Evolutionary conservation across 2,797 vertebrate genomes (phyloP).

Genomic region (Carapus acus): DNA sequence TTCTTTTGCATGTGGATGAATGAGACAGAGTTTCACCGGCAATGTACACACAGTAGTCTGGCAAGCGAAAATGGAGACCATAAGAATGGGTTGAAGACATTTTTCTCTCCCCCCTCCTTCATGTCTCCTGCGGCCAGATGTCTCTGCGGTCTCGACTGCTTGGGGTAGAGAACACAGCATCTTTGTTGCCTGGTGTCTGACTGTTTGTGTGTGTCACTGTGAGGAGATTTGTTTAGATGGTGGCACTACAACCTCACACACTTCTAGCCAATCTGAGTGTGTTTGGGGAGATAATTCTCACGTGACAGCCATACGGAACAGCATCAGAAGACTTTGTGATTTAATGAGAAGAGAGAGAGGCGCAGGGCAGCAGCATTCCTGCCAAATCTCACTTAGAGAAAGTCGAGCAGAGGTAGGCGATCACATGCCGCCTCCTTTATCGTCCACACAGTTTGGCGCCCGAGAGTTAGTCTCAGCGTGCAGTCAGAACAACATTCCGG

Average conservation of each 20-base stretch:
- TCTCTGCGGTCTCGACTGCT: too few species aligned
- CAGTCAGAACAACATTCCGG: conserved; percentile 11
- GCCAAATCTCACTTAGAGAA: conserved; percentile 52
- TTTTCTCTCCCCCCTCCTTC: too few species aligned
- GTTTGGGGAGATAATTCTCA: conserved; percentile 71
- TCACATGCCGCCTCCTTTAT: conserved; percentile 35
- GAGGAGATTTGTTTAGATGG: too few species aligned
- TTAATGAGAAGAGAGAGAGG: conserved; percentile 61
- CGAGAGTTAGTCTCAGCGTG: conserved; percentile 30
- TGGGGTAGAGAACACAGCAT: conserved; percentile 25
- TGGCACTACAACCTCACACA: conserved; percentile 21
- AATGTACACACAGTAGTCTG: too few species aligned
- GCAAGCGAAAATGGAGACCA: too few species aligned
- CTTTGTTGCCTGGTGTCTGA: conserved; percentile 18
- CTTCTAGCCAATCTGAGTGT: not conserved
- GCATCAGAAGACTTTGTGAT: conserved; percentile 67
- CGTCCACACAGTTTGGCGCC: conserved; percentile 18
- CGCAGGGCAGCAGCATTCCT: conserved; percentile 40
- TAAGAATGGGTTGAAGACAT: too few species aligned
- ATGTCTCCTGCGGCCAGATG: too few species aligned
- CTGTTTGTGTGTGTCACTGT: conserved; percentile 6
- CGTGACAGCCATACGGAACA: conserved; percentile 65
- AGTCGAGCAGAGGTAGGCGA: conserved; percentile 36
- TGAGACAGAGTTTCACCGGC: too few species aligned
- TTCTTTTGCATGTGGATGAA: too few species aligned